Conservation (phyloP, 2,888 invertebrate species). For the Xanthorhoe spadicearia region DNA sequence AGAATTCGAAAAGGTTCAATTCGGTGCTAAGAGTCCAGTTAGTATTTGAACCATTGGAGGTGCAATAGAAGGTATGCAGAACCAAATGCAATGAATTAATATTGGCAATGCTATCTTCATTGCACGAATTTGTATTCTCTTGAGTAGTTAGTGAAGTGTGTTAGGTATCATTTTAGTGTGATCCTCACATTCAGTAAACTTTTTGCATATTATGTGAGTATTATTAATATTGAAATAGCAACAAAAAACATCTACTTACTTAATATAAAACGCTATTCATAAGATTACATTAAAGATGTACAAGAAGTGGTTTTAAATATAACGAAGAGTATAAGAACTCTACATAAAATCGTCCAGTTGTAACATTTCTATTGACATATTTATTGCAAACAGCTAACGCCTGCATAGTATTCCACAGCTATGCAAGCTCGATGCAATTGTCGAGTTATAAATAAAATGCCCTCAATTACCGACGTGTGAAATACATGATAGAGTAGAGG, state of each 20-base stretch:
- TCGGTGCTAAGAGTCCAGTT: conserved; percentile 1
- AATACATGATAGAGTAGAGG: conserved; percentile 35
- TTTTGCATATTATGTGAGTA: too few species aligned
- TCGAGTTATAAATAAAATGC: conserved; percentile 72
- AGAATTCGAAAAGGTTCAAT: background rate
- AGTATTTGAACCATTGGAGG: conserved; percentile 40
- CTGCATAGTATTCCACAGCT: conserved; percentile 62
- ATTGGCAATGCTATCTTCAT: conserved; percentile 76
- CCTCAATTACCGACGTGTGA: conserved; percentile 27
- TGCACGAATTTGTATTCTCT: conserved; percentile 51
- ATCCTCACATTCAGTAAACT: background rate
- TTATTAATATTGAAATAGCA: too few species aligned
- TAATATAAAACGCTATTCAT: too few species aligned
- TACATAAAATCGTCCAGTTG: conserved; percentile 22
- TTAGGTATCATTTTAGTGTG: conserved; percentile 25
- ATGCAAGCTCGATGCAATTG: conserved; percentile 67
- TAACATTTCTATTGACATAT: conserved; percentile 53
- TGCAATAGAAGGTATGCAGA: conserved; percentile 41
- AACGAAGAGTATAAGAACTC: background rate
- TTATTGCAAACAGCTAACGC: conserved; percentile 30
- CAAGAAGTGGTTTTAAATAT: too few species aligned
- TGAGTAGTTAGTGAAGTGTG: conserved; percentile 22
- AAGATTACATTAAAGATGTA: too few species aligned
- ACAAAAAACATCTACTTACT: too few species aligned
- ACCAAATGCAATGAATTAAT: conserved; percentile 76